These are phyloP conservation scores for Drosophila lowei DNA, from an alignment of 1,140 invertebrate species.

Conservation along the genomic window DNA sequence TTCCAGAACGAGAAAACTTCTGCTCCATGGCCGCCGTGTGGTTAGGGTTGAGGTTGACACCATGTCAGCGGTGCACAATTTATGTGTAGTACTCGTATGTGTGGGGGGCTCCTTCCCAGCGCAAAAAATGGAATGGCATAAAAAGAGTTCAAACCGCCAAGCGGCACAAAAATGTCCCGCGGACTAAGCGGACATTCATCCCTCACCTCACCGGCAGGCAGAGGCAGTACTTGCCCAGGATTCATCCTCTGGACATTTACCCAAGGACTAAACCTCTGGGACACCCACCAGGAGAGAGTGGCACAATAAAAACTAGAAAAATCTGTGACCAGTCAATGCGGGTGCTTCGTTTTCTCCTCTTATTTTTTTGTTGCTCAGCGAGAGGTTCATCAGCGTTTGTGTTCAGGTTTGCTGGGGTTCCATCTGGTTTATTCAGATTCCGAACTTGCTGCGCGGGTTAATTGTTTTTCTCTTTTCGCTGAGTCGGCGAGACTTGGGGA, in stretches of 20 bases:
- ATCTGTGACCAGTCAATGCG: constrained; percentile 68
- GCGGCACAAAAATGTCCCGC: constrained; percentile 28
- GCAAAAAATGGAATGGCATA: neutral
- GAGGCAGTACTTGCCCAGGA: no score
- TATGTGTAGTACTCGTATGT: constrained; percentile 40
- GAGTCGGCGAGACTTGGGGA: constrained; percentile 34
- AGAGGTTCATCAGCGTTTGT: neutral
- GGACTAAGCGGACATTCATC: constrained; percentile 30
- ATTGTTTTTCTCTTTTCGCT: constrained; percentile 64
- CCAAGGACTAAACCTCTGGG: no score
- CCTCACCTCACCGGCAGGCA: neutral
- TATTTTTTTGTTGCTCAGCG: constrained; percentile 20
- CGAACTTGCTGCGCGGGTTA: constrained; percentile 48
- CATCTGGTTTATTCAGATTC: constrained; percentile 24
- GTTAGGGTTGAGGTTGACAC: constrained; percentile 39
- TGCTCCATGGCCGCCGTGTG: constrained; percentile 24
- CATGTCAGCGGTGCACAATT: constrained; percentile 56
- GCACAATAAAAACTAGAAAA: constrained; percentile 60
- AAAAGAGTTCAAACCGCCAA: constrained; percentile 12
- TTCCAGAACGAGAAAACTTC: constrained; percentile 1
- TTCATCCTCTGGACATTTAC: no score
- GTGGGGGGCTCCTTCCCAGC: neutral
- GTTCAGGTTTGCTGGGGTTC: constrained; percentile 15
- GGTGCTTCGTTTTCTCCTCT: constrained; percentile 32
- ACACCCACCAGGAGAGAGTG: neutral